Evolutionary conservation across 2,888 invertebrate species (phyloP).

Genomic region (Xanthostigma xanthostigma): DNA sequence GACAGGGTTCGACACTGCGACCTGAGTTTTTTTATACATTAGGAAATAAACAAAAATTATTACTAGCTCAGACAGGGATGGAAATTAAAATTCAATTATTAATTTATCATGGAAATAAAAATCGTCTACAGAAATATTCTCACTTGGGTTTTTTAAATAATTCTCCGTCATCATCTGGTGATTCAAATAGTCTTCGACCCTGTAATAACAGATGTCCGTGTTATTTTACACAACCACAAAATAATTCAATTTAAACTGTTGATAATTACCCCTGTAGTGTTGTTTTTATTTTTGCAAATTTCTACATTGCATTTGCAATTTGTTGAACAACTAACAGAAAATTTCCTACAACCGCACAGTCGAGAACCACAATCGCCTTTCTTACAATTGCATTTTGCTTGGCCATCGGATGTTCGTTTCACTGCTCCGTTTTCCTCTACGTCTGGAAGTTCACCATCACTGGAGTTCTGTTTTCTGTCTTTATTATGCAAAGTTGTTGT

Average conservation of each 20-base stretch:
- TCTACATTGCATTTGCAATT: constrained; percentile 38
- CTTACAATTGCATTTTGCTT: constrained; percentile 40
- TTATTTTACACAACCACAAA: too few relatives aligned
- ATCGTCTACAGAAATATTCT: neutral
- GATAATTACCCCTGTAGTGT: neutral
- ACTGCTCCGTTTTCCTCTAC: constrained; percentile 10
- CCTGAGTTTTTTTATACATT: too few relatives aligned
- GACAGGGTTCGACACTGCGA: too few relatives aligned
- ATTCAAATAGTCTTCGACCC: too few relatives aligned
- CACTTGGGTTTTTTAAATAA: constrained; percentile 11
- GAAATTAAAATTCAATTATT: too few relatives aligned
- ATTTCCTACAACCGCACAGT: constrained; percentile 44
- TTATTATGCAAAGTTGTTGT: too few relatives aligned
- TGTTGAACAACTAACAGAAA: constrained; percentile 27
- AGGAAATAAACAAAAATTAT: too few relatives aligned
- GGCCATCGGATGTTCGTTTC: constrained; percentile 42
- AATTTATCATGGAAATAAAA: too few relatives aligned
- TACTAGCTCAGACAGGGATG: too few relatives aligned
- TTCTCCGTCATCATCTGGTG: constrained; percentile 6
- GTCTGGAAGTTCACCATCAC: neutral
- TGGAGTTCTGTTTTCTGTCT: too few relatives aligned
- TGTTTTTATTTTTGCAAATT: constrained; percentile 27
- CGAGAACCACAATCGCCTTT: constrained; percentile 41
- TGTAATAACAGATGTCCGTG: too few relatives aligned
- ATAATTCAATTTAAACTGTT: neutral